A percentile compares a stretch with the other conserved stretches of the same genome.
Evolutionary conservation across 2,113 vertebrate species (phyloP).

Genomic region (Eudorcas thomsonii): DNA sequence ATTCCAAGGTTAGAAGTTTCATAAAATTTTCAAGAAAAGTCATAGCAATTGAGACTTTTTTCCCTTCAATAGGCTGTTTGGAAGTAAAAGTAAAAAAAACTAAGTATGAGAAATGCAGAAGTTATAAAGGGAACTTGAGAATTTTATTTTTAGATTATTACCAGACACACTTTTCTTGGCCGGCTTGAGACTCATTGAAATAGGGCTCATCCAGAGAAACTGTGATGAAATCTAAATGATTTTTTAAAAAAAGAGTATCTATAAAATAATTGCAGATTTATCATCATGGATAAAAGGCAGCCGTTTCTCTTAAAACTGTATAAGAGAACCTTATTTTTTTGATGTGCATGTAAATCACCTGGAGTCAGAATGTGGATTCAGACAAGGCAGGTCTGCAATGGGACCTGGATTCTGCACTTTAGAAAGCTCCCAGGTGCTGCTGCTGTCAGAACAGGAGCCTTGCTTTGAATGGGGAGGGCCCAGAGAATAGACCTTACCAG

Average conservation of each 20-base stretch:
- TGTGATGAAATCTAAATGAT: slow-evolving; percentile 34
- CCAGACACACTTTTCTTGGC: slow-evolving; percentile 60
- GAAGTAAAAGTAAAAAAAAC: slow-evolving; percentile 57
- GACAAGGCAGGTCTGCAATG: neutral
- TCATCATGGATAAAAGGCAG: neutral
- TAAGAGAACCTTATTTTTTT: neutral
- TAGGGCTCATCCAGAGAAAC: neutral
- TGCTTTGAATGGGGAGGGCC: neutral
- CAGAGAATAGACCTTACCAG: neutral
- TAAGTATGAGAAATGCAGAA: slow-evolving; percentile 69
- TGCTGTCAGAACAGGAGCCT: neutral
- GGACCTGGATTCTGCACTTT: neutral
- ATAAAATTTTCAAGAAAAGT: neutral
- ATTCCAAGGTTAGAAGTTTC: slow-evolving; percentile 21
- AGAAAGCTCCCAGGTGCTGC: neutral
- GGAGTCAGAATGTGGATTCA: neutral
- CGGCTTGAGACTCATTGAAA: slow-evolving; percentile 36
- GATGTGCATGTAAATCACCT: neutral
- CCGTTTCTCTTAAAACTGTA: neutral
- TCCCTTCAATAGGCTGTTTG: slow-evolving; percentile 48
- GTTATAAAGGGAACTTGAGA: slow-evolving; percentile 68
- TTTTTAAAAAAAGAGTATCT: neutral
- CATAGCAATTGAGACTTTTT: slow-evolving; percentile 28
- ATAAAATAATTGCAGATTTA: neutral
- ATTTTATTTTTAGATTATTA: slow-evolving; percentile 64